A percentile compares a stretch with the other conserved stretches of the same genome.
Evolutionary conservation across 2,888 invertebrate species (phyloP).

Genomic region (Agriopis marginaria): DNA sequence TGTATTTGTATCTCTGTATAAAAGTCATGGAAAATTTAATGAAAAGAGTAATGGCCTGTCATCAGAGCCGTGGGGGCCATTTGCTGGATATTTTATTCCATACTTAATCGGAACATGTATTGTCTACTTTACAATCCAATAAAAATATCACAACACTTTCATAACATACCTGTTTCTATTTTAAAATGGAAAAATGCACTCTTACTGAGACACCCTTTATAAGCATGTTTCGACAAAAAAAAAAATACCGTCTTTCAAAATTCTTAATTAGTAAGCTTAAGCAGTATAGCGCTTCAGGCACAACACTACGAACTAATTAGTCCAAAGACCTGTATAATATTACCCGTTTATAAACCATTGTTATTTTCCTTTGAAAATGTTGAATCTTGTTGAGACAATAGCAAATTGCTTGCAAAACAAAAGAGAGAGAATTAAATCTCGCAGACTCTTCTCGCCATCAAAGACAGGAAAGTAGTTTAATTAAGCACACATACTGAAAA

Average conservation of each 20-base stretch:
- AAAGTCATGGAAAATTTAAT: too few species aligned
- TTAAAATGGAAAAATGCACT: too few species aligned
- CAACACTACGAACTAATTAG: constrained; percentile 38
- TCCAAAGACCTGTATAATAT: constrained; percentile 36
- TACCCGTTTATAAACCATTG: constrained; percentile 40
- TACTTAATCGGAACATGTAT: too few species aligned
- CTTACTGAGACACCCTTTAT: too few species aligned
- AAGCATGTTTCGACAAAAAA: neutral
- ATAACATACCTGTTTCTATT: too few species aligned
- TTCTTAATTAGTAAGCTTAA: constrained; percentile 14
- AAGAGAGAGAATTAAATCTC: constrained; percentile 51
- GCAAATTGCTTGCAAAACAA: constrained; percentile 50
- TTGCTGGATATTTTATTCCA: too few species aligned
- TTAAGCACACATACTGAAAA: constrained; percentile 40
- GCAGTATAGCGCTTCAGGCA: constrained; percentile 8
- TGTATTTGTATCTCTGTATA: too few species aligned
- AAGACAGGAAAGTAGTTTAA: constrained; percentile 51
- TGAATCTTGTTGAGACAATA: constrained; percentile 47
- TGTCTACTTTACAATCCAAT: too few species aligned
- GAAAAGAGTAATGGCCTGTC: too few species aligned
- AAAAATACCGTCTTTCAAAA: neutral
- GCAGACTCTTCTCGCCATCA: constrained; percentile 34
- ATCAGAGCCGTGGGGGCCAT: too few species aligned
- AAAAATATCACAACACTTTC: too few species aligned
- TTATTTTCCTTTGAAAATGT: constrained; percentile 44